These are phyloP conservation scores for Orthosia cruda DNA, from an alignment of 2,888 invertebrate species.

Conservation along the genomic window DNA sequence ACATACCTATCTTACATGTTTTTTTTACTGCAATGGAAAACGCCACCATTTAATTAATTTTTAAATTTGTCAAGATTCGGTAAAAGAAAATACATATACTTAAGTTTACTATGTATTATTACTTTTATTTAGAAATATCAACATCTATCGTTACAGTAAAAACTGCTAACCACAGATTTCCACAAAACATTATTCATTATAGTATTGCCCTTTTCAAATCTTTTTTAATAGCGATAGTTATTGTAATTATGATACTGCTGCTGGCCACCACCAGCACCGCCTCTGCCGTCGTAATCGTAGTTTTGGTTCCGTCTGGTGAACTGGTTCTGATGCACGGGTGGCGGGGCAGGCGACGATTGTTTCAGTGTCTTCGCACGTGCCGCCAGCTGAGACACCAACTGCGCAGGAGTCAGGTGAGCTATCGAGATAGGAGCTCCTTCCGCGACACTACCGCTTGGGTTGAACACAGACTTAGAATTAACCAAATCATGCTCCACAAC, in stretches of 20 bases:
- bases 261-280: slow-evolving; percentile 72
- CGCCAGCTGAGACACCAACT: slow-evolving; percentile 88
- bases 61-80: background rate
- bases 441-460: slow-evolving; percentile 82
- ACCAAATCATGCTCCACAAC: slow-evolving; percentile 87
- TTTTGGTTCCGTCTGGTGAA: slow-evolving; percentile 72
- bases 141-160: slow-evolving; percentile 10
- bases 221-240: slow-evolving; percentile 77
- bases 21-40: slow-evolving; percentile 9
- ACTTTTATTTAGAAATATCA: slow-evolving; percentile 45
- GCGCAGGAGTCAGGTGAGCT: slow-evolving; percentile 88
- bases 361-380: slow-evolving; percentile 88
- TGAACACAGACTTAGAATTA: slow-evolving; percentile 86
- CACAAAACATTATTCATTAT: slow-evolving; percentile 5
- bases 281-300: slow-evolving; percentile 77
- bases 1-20: background rate
- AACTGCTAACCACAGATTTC: slow-evolving; percentile 27
- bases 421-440: slow-evolving; percentile 86
- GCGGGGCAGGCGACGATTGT: slow-evolving; percentile 75
- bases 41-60: slow-evolving; percentile 7
- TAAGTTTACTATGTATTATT: slow-evolving; percentile 8
- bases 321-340: slow-evolving; percentile 67
- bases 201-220: background rate
- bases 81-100: slow-evolving; percentile 40
- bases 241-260: slow-evolving; percentile 76